Conservation (phyloP, 2,113 vertebrate genomes). For the Sprattus sprattus region DNA sequence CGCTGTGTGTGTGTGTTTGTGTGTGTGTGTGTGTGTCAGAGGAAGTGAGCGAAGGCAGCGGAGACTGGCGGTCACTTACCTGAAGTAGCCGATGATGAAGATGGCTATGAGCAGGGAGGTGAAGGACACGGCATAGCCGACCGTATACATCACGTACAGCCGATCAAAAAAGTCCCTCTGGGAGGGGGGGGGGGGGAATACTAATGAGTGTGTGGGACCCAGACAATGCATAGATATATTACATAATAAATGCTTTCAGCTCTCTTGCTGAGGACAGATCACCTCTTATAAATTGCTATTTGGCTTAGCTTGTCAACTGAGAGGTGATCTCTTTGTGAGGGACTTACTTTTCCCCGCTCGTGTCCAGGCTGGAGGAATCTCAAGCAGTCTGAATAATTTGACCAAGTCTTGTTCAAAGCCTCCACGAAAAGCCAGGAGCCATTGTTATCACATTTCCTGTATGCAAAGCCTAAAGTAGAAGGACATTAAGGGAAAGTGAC, state of each 20-base stretch:
- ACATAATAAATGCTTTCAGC: no score
- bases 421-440: constrained; percentile 81
- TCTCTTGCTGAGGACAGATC: no score
- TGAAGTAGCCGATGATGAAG: constrained; percentile 84
- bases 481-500: neutral
- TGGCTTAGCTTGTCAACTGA: neutral
- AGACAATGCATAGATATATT: no score
- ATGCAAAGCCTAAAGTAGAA: constrained; percentile 70
- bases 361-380: constrained; percentile 71
- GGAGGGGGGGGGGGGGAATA: neutral
- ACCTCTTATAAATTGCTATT: neutral
- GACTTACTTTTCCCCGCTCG: constrained; percentile 62
- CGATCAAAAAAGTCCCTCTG: constrained; percentile 85
- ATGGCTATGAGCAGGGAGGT: constrained; percentile 81
- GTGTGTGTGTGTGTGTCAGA: neutral
- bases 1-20: neutral
- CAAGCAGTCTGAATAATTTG: constrained; percentile 85
- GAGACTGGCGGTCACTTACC: constrained; percentile 60
- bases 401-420: constrained; percentile 80
- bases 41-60: neutral
- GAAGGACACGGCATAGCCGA: constrained; percentile 86
- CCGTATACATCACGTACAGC: constrained; percentile 83
- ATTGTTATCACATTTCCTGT: constrained; percentile 79
- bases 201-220: no score
- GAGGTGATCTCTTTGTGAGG: no score